Percentiles rank a stretch among this genome's conserved stretches.
These are phyloP conservation scores for Galeopsomyia nigrocyanea DNA, from an alignment of 2,888 invertebrate species.

Conservation along the genomic window DNA sequence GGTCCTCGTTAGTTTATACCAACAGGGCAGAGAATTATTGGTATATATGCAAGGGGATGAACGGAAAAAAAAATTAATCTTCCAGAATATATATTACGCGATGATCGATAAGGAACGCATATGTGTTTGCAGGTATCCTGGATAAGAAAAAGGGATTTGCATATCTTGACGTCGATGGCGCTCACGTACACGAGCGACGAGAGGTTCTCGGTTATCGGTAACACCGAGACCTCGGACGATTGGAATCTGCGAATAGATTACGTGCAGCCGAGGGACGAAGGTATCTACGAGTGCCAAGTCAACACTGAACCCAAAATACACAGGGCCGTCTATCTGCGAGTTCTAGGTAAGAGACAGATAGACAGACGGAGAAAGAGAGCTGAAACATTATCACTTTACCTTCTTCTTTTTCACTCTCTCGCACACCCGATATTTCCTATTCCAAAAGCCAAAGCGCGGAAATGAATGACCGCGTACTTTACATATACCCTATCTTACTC, in stretches of 20 bases:
- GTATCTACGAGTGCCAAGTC: conserved; percentile 88
- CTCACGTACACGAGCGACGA: conserved; percentile 79
- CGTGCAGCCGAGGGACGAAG: conserved; percentile 72
- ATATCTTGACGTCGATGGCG: conserved; percentile 77
- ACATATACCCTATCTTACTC: no score
- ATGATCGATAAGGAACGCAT: background rate
- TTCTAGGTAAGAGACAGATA: conserved; percentile 75
- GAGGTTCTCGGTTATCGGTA: conserved; percentile 76
- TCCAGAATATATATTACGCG: no score
- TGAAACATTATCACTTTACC: no score
- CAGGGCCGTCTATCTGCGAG: conserved; percentile 82
- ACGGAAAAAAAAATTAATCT: background rate
- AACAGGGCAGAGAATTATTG: conserved; percentile 11
- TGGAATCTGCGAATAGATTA: conserved; percentile 73
- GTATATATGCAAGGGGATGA: background rate
- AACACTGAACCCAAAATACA: conserved; percentile 91
- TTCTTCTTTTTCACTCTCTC: no score
- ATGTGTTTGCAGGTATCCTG: conserved; percentile 76
- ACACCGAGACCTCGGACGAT: conserved; percentile 76
- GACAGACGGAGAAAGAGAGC: background rate
- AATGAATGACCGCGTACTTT: no score
- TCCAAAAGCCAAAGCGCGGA: no score
- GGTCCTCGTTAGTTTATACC: conserved; percentile 38
- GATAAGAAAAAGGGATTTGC: conserved; percentile 72
- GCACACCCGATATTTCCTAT: no score